Evolutionary conservation across 1,140 invertebrate genomes (phyloP).

Genomic region (Brachystomella parvula): DNA sequence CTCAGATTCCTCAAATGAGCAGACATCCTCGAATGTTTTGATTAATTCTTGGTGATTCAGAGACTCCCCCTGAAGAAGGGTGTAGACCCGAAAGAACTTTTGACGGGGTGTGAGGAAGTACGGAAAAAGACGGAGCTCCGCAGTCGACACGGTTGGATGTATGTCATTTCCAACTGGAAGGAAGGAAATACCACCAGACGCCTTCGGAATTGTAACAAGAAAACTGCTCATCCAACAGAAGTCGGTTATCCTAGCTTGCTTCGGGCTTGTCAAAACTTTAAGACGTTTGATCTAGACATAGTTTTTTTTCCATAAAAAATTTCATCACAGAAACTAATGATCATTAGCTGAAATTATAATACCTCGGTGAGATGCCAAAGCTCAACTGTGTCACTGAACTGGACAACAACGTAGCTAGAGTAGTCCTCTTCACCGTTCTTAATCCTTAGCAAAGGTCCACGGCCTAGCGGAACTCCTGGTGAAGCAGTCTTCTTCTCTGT

Average conservation of each 20-base stretch:
- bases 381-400: conserved; percentile 30
- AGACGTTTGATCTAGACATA: neutral
- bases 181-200: conserved; percentile 26
- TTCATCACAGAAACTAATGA: neutral
- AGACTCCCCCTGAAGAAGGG: neutral
- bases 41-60: conserved; percentile 6
- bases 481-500: conserved; percentile 37
- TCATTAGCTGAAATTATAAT: neutral
- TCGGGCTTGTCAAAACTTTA: neutral
- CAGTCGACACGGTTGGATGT: neutral
- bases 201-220: conserved; percentile 27
- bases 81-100: neutral
- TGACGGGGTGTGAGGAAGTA: conserved; percentile 12
- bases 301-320: neutral
- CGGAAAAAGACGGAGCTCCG: neutral
- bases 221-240: conserved; percentile 22
- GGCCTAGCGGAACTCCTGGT: conserved; percentile 28
- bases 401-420: conserved; percentile 22
- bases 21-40: conserved; percentile 1
- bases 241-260: neutral
- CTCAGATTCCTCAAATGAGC: conserved; percentile 19
- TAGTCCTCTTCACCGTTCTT: neutral
- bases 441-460: conserved; percentile 29
- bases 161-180: conserved; percentile 20
- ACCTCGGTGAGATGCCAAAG: conserved; percentile 30